Evolutionary conservation across 2,888 invertebrate species (phyloP).

Genomic region (Limnephilus marmoratus): DNA sequence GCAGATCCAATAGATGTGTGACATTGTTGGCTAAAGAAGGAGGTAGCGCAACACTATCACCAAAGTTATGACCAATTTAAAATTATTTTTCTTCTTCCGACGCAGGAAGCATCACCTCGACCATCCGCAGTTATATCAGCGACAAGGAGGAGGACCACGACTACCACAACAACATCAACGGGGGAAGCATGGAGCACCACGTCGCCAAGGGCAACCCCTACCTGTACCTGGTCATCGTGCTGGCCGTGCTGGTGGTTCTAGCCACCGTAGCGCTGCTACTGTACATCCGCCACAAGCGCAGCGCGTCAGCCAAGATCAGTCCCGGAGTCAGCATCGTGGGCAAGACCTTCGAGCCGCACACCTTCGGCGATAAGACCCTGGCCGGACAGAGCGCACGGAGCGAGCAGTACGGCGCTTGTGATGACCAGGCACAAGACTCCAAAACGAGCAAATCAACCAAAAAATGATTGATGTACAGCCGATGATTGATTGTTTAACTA

Average conservation of each 20-base stretch:
- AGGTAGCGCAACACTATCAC: no score
- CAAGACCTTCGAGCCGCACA: constrained; percentile 47
- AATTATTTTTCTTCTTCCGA: not conserved
- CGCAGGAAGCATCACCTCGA: constrained; percentile 31
- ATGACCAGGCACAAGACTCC: constrained; percentile 3
- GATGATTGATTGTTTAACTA: not conserved
- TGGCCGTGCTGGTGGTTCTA: constrained; percentile 57
- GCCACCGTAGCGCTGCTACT: constrained; percentile 55
- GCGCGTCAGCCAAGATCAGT: constrained; percentile 15
- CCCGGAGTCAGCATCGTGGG: constrained; percentile 48
- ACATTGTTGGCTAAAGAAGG: no score
- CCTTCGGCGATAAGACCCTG: constrained; percentile 33
- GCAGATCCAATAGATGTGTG: no score
- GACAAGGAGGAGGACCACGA: not conserved
- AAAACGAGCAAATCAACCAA: not conserved
- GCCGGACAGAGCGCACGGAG: not conserved
- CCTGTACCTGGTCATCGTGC: constrained; percentile 56
- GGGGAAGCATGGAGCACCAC: not conserved
- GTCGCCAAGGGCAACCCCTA: constrained; percentile 53
- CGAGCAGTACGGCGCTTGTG: constrained; percentile 34
- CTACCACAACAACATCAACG: constrained; percentile 20
- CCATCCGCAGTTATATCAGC: constrained; percentile 26
- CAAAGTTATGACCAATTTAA: not conserved
- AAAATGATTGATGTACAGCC: not conserved
- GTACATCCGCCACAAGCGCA: constrained; percentile 57